Base-by-base conservation (phyloP, 2,888 invertebrate species). In the Drosophila seclusa region DNA sequence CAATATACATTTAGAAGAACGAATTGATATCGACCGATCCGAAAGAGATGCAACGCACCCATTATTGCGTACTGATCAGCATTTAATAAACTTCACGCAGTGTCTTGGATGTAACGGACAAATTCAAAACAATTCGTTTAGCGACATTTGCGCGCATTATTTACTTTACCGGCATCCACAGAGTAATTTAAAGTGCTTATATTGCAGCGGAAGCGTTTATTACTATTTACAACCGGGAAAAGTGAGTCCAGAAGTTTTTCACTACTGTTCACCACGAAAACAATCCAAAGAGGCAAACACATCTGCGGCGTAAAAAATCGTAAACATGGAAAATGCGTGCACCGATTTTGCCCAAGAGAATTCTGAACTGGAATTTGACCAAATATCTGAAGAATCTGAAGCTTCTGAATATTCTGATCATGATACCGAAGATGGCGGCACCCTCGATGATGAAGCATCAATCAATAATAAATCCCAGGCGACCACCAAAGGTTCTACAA, bases 21-120 rank as follows among this genome's bases (percentile, higher is more conserved):
- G 24, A 53, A 16, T 11, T 42, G 61, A 66, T 18, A 59, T 59
- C 42, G 91, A 79, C 40, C 71, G 66, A 36, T 87, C 91, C 8
- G 92, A 92, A 76, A 91, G 86, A 68, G 93, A 92, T 89, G 92
- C 92, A 60, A 92, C 91, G 45, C 90, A 91, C 78, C 82, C 82
- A 42, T 80, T 91, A 38, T 77, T 92, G 48, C 84, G 91, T 48
- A 74, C 73, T 50, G 91, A 92, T 80, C 76, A 71, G 18, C 78
- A 85, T 63, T 65, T 80, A 36, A 76, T 68, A n/a, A 68, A 87
- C 70, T 68, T 67, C 64, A 59, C 91, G 42, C 84, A 82, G 40
- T 92, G 93, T 65, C 64, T 89, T 42, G 92, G 90, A 66, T 93
- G 93, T 73, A 73, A 72, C 11, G 36, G 62, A 38, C 61, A 58